Evolutionary conservation across 64 coral and sea anemone genomes (phyloP), one percentile per base, ranked within the genome.

Genomic region (Astreopora myriophthalma): DNA sequence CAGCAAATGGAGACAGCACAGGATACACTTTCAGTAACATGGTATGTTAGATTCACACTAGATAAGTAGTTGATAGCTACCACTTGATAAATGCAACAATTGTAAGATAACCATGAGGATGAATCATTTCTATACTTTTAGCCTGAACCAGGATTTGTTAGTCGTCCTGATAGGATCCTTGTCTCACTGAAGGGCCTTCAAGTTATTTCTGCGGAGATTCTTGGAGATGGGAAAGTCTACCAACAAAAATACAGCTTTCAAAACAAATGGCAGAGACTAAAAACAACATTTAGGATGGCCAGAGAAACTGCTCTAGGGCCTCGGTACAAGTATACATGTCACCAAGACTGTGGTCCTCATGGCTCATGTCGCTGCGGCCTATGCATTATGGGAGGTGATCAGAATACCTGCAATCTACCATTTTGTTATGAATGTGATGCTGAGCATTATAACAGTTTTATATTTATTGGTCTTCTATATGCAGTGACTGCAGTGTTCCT

Each of bases 21-120:
- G 97, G 97, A 14, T 93, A 93, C 26, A 99, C 97, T 14, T 99
- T 99, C 89, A 99, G 97, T 70, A 99, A 99, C 61, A 99, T 99
- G 97, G 97, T 99, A 78, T 37, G 92, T 87, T 24, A 27, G 22
- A 16, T 58, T 36, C 8, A 69, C 6, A 69, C 26, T 8, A 3
- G 20, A 20, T n/a, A 26, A 23, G 31, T 5, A 32, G 9, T 88
- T 49, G 19, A 74, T 35, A 0, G 9, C 8, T n/a, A n/a, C n/a
- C n/a, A 28, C 85, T 16, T 27, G 42, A 46, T 46, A 46, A 6
- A 46, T 46, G 42, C 4, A 6, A 11, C 42, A 46, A 46, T n/a
- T n/a, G n/a, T 55, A 55, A 55, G 17, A 55, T 16, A 13, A 55
- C 12, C 51, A 55, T 14, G 51, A n/a, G n/a, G 8, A 38, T 11